Evolutionary conservation across 2,888 invertebrate genomes (phyloP).

Genomic region (Mythimna pallens): DNA sequence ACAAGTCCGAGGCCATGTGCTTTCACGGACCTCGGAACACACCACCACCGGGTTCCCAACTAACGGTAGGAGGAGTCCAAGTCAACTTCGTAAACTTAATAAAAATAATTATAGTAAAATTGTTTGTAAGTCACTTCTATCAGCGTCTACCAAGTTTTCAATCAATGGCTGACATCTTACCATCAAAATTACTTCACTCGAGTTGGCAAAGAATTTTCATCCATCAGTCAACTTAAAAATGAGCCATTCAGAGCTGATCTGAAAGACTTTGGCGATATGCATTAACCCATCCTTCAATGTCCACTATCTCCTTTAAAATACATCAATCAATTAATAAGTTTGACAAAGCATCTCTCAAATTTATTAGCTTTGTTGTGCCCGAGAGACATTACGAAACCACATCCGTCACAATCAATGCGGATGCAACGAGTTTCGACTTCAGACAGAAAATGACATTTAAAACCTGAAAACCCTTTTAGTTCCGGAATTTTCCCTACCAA

Average conservation of each 20-base stretch:
- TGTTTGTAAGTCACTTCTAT: background rate
- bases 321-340: conserved; percentile 21
- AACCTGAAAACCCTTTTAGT: background rate
- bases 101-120: too few relatives aligned
- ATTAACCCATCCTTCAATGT: background rate
- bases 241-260: too few relatives aligned
- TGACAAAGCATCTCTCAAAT: background rate
- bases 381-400: background rate
- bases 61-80: too few relatives aligned
- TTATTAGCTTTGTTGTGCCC: background rate
- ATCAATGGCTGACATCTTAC: conserved; percentile 2
- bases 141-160: background rate
- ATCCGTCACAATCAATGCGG: conserved; percentile 25
- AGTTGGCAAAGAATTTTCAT: background rate
- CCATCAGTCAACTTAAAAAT: background rate
- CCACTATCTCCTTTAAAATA: background rate
- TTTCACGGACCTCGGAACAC: too few relatives aligned
- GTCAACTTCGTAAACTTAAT: too few relatives aligned
- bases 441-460: background rate
- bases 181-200: background rate
- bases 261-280: too few relatives aligned
- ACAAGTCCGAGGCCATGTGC: too few relatives aligned
- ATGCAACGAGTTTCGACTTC: background rate
- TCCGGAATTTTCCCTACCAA: background rate
- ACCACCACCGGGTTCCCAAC: too few relatives aligned